Conservation (phyloP, 2,888 invertebrate species). For the Pristionchus exspectatus region DNA sequence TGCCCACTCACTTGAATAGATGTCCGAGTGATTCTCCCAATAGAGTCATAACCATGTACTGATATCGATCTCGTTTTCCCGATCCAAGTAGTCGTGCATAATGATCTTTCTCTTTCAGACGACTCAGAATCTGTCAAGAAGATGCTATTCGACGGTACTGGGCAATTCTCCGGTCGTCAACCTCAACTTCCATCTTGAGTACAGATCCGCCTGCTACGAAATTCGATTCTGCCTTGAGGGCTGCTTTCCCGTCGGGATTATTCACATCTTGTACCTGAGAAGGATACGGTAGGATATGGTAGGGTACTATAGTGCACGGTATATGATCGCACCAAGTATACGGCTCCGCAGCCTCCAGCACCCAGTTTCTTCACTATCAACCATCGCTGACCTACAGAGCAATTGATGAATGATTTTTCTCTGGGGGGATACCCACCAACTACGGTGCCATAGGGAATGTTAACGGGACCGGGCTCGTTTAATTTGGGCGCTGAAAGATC, state of each 20-base stretch:
- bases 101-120: slow-evolving; percentile 59
- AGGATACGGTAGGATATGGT: not conserved
- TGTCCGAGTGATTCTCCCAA: slow-evolving; percentile 67
- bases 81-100: slow-evolving; percentile 68
- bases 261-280: slow-evolving; percentile 43
- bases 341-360: slow-evolving; percentile 51
- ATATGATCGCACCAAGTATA: slow-evolving; percentile 26
- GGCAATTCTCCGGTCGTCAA: not conserved
- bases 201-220: slow-evolving; percentile 46
- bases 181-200: slow-evolving; percentile 52
- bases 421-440: slow-evolving; percentile 2
- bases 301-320: not conserved
- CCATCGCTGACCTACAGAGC: slow-evolving; percentile 23
- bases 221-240: slow-evolving; percentile 49
- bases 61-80: slow-evolving; percentile 64
- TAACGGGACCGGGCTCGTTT: slow-evolving; percentile 36
- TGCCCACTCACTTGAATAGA: slow-evolving; percentile 54
- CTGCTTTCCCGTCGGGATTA: slow-evolving; percentile 14
- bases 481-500: slow-evolving; percentile 1
- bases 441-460: slow-evolving; percentile 7
- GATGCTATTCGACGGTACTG: not conserved
- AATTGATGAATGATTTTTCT: not conserved
- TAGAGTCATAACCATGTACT: slow-evolving; percentile 75
- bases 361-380: slow-evolving; percentile 46
- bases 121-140: slow-evolving; percentile 32